These are phyloP conservation scores for Pseudomyrmex flavicornis DNA, from an alignment of 1,140 invertebrate species.

Conservation along the genomic window DNA sequence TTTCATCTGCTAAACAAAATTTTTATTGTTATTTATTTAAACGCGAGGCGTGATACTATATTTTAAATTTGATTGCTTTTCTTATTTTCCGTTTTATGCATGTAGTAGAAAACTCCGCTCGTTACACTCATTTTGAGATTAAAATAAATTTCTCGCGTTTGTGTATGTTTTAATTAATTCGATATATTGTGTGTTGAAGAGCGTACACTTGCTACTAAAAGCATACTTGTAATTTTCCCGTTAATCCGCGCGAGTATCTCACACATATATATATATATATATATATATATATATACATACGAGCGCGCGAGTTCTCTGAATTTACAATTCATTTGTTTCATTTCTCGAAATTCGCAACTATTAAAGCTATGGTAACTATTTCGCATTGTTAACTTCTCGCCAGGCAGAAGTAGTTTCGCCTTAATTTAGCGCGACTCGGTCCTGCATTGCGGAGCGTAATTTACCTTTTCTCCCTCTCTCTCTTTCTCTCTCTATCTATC, in stretches of 20 bases:
- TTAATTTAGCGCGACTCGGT: conserved; percentile 41
- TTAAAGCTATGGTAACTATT: conserved; percentile 43
- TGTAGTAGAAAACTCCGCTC: background rate
- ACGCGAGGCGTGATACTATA: background rate
- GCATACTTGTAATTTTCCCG: conserved; percentile 1
- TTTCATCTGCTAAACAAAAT: background rate
- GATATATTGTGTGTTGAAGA: background rate
- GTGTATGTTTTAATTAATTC: background rate
- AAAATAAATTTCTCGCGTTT: background rate
- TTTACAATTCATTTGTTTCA: conserved; percentile 35
- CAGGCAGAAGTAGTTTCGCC: conserved; percentile 36
- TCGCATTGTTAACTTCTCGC: conserved; percentile 51
- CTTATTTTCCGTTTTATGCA: conserved; percentile 1
- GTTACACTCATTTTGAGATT: background rate
- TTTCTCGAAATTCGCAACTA: conserved; percentile 32
- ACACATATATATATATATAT: background rate
- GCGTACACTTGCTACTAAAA: background rate
- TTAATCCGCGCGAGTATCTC: conserved; percentile 5
- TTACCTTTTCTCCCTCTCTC: background rate
- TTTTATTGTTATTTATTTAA: conserved; percentile 10
- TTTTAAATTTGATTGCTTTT: background rate
- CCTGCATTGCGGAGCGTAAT: conserved; percentile 47
- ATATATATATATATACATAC: background rate
- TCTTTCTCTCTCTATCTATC: too few species aligned
- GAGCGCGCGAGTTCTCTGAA: background rate